Evolutionary conservation across 2,888 invertebrate genomes (phyloP).

Genomic region (Sarcophaga carnaria): DNA sequence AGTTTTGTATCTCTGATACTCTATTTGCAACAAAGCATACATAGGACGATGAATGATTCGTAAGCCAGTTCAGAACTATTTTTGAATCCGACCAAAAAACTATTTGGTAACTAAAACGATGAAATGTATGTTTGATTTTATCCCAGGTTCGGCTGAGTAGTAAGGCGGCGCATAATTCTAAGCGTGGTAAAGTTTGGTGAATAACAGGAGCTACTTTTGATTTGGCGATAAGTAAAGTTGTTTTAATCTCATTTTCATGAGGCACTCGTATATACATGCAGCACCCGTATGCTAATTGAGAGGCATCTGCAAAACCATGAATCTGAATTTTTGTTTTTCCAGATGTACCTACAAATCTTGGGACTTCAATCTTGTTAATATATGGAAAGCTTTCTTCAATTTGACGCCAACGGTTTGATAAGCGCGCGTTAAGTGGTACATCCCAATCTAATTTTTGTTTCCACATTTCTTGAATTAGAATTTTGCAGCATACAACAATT

Average conservation of each 20-base stretch:
- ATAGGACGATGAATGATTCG: neutral
- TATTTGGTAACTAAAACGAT: neutral
- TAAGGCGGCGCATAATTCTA: constrained; percentile 22
- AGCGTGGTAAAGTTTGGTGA: constrained; percentile 5
- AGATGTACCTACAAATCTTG: neutral
- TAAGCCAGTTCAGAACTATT: constrained; percentile 20
- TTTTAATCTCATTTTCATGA: neutral
- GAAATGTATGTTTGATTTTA: constrained; percentile 24
- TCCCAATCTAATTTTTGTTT: no score
- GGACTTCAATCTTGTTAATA: neutral
- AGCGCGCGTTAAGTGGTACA: neutral
- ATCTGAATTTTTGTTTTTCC: constrained; percentile 2
- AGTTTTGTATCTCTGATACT: neutral
- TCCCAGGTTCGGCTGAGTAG: constrained; percentile 28
- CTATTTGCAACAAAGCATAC: constrained; percentile 4
- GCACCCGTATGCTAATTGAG: constrained; percentile 27
- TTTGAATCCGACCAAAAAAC: constrained; percentile 64
- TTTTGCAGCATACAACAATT: no score
- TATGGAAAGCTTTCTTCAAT: neutral
- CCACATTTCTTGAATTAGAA: no score
- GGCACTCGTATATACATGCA: neutral
- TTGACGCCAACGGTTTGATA: neutral
- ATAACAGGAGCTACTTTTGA: constrained; percentile 21
- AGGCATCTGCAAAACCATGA: constrained; percentile 28
- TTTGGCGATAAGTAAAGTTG: constrained; percentile 7